A percentile compares a stretch with the other conserved stretches of the same genome.
Conservation (phyloP, 2,888 invertebrate genomes). For the Druceiella hillmani region DNA sequence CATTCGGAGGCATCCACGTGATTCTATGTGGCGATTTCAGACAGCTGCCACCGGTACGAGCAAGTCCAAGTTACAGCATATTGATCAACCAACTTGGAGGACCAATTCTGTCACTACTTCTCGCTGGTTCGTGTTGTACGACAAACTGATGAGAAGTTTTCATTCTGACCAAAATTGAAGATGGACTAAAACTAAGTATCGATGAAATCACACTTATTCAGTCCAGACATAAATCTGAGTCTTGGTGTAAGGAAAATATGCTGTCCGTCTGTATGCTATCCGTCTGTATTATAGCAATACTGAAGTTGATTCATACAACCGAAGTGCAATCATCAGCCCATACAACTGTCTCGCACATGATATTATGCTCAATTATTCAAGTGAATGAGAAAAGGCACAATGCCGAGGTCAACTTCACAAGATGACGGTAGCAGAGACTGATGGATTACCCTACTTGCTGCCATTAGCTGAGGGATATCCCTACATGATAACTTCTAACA, state of each 20-base stretch:
- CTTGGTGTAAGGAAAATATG: slow-evolving; percentile 24
- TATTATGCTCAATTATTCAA: slow-evolving; percentile 21
- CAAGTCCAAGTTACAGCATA: slow-evolving; percentile 27
- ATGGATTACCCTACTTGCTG: slow-evolving; percentile 27
- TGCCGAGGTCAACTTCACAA: no score
- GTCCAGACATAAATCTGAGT: slow-evolving; percentile 25
- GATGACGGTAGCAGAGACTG: slow-evolving; percentile 23
- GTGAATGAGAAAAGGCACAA: slow-evolving; percentile 14
- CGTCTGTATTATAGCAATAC: slow-evolving; percentile 26
- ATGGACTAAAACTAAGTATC: slow-evolving; percentile 22
- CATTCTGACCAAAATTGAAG: slow-evolving; percentile 30
- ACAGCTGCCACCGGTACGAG: slow-evolving; percentile 31
- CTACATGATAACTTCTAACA: slow-evolving; percentile 28
- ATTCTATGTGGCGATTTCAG: no score
- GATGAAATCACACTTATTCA: slow-evolving; percentile 25
- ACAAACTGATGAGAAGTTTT: slow-evolving; percentile 29
- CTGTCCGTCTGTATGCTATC: slow-evolving; percentile 25
- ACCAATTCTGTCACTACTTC: slow-evolving; percentile 28
- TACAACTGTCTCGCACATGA: slow-evolving; percentile 23
- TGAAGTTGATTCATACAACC: slow-evolving; percentile 28
- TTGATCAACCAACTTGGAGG: slow-evolving; percentile 24
- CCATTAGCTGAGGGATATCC: slow-evolving; percentile 15
- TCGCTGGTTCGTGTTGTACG: slow-evolving; percentile 28
- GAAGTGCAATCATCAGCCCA: no score
- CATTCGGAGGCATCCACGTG: slow-evolving; percentile 22